phyloP scores from a whole-genome alignment of 2,113 vertebrate species.

The Leptobrachium leishanense region DNA sequence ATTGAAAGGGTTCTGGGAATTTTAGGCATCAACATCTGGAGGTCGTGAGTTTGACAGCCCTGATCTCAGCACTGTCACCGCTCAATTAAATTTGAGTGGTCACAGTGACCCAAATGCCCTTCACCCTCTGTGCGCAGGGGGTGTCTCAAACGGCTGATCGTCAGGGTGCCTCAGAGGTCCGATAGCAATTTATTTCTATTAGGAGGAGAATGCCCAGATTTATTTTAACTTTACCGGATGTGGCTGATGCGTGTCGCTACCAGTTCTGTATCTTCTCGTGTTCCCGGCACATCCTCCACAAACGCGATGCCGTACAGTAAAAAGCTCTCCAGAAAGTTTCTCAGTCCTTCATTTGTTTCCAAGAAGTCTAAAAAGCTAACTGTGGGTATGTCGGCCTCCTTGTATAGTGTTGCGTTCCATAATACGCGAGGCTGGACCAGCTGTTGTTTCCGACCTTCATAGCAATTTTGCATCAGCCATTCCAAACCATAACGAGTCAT shows the following conservation, averaged over 20 bases:
- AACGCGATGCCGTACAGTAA: conserved; percentile 87
- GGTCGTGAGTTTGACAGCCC: no score
- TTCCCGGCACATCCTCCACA: conserved; percentile 80
- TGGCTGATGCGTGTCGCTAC: conserved; percentile 79
- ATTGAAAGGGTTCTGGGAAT: no score
- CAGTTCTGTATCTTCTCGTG: conserved; percentile 80
- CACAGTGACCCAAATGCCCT: no score
- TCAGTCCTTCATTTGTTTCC: conserved; percentile 79
- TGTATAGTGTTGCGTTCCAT: conserved; percentile 84
- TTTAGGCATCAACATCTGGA: no score
- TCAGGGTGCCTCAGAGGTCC: no score
- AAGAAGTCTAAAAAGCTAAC: conserved; percentile 76
- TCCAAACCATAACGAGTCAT: conserved; percentile 78
- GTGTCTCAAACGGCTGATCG: no score
- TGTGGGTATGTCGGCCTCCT: conserved; percentile 66
- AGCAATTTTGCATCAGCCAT: conserved; percentile 87
- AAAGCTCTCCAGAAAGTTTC: conserved; percentile 82
- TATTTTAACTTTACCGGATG: conserved; percentile 74
- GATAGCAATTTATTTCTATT: no score
- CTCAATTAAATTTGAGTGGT: no score
- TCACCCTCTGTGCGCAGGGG: no score
- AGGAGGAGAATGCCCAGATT: no score
- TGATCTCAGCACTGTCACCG: no score
- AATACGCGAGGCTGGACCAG: conserved; percentile 75
- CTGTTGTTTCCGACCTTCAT: conserved; percentile 76